phyloP scores from a whole-genome alignment of 2,888 invertebrate species.

The Tetanocera ferruginea region DNA sequence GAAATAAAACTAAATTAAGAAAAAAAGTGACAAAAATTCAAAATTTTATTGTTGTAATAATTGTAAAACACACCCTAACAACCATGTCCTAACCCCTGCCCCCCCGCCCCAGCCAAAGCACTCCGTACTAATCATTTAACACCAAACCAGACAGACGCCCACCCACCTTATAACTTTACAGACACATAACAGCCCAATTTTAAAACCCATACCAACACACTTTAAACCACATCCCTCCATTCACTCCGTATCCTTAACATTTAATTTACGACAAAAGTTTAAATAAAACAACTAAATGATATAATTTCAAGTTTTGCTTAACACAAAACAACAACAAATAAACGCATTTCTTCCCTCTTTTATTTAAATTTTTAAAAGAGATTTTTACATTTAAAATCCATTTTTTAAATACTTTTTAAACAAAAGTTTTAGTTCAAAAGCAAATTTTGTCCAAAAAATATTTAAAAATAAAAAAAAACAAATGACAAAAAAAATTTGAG shows the following conservation, averaged over 20 bases:
- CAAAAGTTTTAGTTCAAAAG: slow-evolving; percentile 54
- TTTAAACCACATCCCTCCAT: background rate
- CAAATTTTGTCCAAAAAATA: slow-evolving; percentile 8
- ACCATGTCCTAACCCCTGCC: background rate
- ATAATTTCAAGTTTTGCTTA: background rate
- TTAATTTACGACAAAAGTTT: no score
- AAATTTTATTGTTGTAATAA: slow-evolving; percentile 41
- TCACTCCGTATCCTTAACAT: background rate
- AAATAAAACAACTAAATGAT: background rate
- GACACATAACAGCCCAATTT: no score
- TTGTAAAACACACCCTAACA: slow-evolving; percentile 3
- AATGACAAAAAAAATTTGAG: background rate
- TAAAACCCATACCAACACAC: background rate
- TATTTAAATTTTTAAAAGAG: slow-evolving; percentile 60
- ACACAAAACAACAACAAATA: background rate
- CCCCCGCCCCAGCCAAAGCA: background rate
- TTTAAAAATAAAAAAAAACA: background rate
- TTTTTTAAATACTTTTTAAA: slow-evolving; percentile 49
- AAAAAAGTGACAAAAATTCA: slow-evolving; percentile 30
- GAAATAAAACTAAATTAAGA: slow-evolving; percentile 8
- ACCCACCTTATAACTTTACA: no score
- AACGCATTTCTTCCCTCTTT: slow-evolving; percentile 55
- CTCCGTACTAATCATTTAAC: background rate
- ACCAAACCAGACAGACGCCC: no score
- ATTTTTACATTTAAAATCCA: background rate